Evolutionary conservation across 2,888 invertebrate species (phyloP), one percentile per base, ranked within the genome.

Genomic region (Metallyticus violacea): DNA sequence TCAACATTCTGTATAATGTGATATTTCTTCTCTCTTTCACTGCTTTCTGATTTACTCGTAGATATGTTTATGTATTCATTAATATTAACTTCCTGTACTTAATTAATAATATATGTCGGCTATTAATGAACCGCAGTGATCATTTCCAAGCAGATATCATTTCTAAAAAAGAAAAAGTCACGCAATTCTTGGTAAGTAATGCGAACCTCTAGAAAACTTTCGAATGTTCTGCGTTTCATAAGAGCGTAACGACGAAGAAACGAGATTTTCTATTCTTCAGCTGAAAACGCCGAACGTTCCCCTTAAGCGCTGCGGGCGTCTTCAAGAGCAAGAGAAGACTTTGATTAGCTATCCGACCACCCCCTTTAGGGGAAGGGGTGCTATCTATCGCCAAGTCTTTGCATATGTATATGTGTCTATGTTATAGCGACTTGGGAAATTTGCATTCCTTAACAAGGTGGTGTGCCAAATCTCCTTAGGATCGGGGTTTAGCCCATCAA

Each of bases 381-480:
- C 85, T 80, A 85, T 80, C 80, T 76, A 79, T 85, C 86, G 30
- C 77, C 15, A 82, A 82, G 82, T 85, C 87, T 85, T 87, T 87
- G 87, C 87, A 87, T 87, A 87, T 87, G 87, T 82, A 87, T 87
- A 87, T 83, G 85, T 81, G 25, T 26, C 27, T 27, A 84, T 26
- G 84, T 28, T 27, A 81, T 29, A 29, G 85, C 6, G 80, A 27
- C 77, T 30, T 62, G 40, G 27, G 30, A 40, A 83, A 87, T 87
- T 87, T 87, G 87, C 87, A 87, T 87, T 79, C 76, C 79, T 25
- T 87, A 87, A 87, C 86, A 87, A 87, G 87, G 85, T 87, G 82
- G 85, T 85, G 85, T 81, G 86, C 87, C 87, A 85, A 86, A 87
- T 87, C 87, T 87, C 85, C 79, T 85, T 82, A 77, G 85, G 85